Evolutionary conservation across 2,888 invertebrate species (phyloP).

Genomic region (Nephrotoma appendiculata): DNA sequence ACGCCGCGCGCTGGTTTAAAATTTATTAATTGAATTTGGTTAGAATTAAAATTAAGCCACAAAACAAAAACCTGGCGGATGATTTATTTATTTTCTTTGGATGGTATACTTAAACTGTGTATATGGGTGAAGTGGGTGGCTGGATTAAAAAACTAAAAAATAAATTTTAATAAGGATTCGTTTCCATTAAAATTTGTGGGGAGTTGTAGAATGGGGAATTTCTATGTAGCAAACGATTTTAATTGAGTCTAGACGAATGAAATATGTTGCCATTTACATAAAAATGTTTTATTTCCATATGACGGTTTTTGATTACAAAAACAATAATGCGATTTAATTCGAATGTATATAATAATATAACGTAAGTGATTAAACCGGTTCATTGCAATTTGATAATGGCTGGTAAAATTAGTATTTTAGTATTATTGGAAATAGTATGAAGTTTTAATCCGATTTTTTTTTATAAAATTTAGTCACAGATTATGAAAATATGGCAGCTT

Average conservation of each 20-base stretch:
- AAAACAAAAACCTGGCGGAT: neutral
- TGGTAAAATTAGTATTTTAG: no score
- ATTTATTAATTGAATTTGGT: neutral
- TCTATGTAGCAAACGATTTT: neutral
- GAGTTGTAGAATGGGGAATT: neutral
- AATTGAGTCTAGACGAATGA: neutral
- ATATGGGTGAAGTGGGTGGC: neutral
- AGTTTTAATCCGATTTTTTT: no score
- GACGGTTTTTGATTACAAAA: neutral
- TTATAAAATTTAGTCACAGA: no score
- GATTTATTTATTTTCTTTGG: neutral
- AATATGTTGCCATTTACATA: neutral
- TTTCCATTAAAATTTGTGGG: neutral
- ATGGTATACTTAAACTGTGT: neutral
- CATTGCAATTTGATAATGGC: neutral
- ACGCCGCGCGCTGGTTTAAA: neutral
- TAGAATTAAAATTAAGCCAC: neutral
- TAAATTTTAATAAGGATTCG: neutral
- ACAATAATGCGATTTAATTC: neutral
- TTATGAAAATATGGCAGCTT: no score
- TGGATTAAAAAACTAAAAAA: neutral
- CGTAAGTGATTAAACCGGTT: neutral
- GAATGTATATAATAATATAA: neutral
- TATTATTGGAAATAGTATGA: no score
- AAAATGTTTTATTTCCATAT: neutral